Base-by-base conservation (phyloP, 2,888 invertebrate genomes). In the Spodoptera littoralis region DNA sequence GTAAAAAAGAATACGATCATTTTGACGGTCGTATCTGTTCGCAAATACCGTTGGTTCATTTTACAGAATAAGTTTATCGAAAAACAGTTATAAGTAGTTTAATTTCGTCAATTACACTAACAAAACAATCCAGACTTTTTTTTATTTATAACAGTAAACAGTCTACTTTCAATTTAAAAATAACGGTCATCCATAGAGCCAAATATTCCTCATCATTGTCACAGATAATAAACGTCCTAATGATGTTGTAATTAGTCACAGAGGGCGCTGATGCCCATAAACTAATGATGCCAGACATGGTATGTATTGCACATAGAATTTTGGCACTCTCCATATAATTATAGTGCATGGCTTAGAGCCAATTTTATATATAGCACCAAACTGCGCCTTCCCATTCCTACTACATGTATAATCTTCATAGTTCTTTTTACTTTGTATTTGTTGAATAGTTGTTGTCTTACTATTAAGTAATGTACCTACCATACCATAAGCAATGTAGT, bases 271-370 rank as follows among this genome's bases (percentile, higher is more conserved):
- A 63, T 56, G 61, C 48, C 61, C 73, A 76, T 76, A 72, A 68
- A 77, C 68, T 56, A 76, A 76, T 80, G 79, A 81, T 79, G 81
- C 86, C 86, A 81, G 81, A 83, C 82, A 87, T 81, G 88, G 89
- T 78, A 88, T 84, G 84, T 83, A 60, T 66, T 76, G 82, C 76
- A 80, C 71, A 83, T 84, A 89, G 86, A 89, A 86, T 90, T 90
- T 93, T 93, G 93, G 92, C 93, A 90, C 92, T 91, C 89, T 84
- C 68, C 61, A 78, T 82, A 86, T 91, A 89, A 91, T 91, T 89
- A 90, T 90, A 90, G 86, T 71, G 69, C 70, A 83, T 92, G 93
- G 92, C 90, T 80, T 60, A 44, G 59, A 69, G 92, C 93, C 93
- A 93, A 85, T 55, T 73, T 77, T 90, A 87, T 87, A 89, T 89